These are phyloP conservation scores for Chaetops frenatus DNA, from an alignment of 2,113 vertebrate genomes.

Conservation along the genomic window DNA sequence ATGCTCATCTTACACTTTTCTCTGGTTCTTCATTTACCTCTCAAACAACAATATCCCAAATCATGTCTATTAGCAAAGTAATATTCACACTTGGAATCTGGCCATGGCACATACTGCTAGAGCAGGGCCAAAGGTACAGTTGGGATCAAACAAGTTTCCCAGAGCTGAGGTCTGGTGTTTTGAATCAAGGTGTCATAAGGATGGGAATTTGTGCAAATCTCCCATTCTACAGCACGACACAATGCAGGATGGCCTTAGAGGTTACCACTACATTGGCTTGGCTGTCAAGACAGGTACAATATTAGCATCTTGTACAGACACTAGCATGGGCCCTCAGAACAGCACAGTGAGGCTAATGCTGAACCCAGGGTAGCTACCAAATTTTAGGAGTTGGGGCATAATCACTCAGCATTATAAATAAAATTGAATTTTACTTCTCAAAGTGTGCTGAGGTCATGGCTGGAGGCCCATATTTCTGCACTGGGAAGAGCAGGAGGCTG, in stretches of 20 bases:
- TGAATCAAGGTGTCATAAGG: background rate
- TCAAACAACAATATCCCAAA: background rate
- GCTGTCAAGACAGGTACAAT: background rate
- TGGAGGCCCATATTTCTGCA: background rate
- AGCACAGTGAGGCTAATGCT: background rate
- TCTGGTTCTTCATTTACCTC: background rate
- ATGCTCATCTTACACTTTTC: background rate
- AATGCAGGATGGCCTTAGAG: background rate
- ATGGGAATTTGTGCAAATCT: background rate
- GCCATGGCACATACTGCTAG: background rate
- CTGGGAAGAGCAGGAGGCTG: background rate
- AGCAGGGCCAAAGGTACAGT: background rate
- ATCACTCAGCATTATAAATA: background rate
- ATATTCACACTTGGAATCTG: background rate
- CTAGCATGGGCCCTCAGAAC: background rate
- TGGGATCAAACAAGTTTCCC: accelerated
- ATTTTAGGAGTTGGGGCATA: background rate
- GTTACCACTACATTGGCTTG: background rate
- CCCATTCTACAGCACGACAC: background rate
- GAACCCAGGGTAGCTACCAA: background rate
- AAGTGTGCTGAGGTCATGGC: background rate
- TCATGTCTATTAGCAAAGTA: background rate
- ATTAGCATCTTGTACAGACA: background rate
- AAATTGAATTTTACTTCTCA: background rate
- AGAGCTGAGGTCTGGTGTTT: background rate